A percentile compares a stretch with the other conserved stretches of the same genome.
phyloP scores from a whole-genome alignment of 2,113 vertebrate genomes.

The Australoheros scitulus region DNA sequence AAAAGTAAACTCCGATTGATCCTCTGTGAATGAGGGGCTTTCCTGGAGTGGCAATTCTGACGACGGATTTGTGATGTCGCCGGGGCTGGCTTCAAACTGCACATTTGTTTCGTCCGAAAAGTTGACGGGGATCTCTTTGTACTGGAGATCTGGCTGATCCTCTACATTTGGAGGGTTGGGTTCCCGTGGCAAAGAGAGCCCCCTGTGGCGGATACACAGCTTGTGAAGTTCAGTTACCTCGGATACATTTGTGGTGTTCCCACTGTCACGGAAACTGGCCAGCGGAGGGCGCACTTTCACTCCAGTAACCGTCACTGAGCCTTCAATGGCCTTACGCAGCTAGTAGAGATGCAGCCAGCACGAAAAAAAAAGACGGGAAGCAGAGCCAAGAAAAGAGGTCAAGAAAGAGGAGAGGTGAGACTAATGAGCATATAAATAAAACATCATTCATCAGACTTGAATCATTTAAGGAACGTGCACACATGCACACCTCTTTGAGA shows the following conservation, averaged over 20 bases:
- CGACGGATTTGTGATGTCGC: slow-evolving; percentile 54
- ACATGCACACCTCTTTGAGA: slow-evolving; percentile 89
- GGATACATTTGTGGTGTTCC: slow-evolving; percentile 86
- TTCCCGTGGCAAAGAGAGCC: slow-evolving; percentile 88
- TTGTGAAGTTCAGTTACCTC: slow-evolving; percentile 94
- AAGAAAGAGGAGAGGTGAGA: not conserved
- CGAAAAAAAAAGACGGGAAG: not conserved
- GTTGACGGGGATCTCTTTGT: slow-evolving; percentile 81
- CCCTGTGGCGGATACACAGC: slow-evolving; percentile 91
- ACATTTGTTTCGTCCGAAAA: slow-evolving; percentile 74
- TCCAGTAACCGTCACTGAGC: slow-evolving; percentile 92
- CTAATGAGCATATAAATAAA: not conserved
- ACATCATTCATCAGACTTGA: not conserved
- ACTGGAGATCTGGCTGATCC: slow-evolving; percentile 67
- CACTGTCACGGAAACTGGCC: slow-evolving; percentile 96
- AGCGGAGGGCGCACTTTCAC: slow-evolving; percentile 94
- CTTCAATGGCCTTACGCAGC: slow-evolving; percentile 97
- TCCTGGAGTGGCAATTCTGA: slow-evolving; percentile 72
- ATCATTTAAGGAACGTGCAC: not conserved
- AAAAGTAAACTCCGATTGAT: slow-evolving; percentile 76
- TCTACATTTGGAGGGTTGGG: slow-evolving; percentile 81
- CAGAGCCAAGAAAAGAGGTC: not conserved
- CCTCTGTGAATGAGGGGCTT: slow-evolving; percentile 75
- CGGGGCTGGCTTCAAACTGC: slow-evolving; percentile 69
- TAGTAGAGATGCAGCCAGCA: slow-evolving; percentile 71